Evolutionary conservation across 2,113 vertebrate genomes (phyloP), one percentile per base, ranked within the genome.

Genomic region (Mystacornis crossleyi): DNA sequence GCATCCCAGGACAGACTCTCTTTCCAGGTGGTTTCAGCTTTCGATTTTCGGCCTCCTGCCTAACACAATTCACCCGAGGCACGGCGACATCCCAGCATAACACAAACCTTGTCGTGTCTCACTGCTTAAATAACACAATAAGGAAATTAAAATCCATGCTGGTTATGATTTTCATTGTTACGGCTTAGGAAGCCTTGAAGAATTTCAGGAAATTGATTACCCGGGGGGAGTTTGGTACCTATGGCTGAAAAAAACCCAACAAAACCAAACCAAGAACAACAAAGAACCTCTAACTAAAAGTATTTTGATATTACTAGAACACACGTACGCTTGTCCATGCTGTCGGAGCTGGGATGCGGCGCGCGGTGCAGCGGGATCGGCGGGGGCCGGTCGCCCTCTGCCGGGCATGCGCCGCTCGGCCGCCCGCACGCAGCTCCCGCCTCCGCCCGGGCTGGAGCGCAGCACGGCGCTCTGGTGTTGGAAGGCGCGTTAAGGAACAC

Each of bases 91-190:
- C 90, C 75, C 78, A 79, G 62, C 86, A 67, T 83, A 95, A 81
- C 78, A 58, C 88, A 92, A 86, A 80, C 81, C 78, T 89, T 93
- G 93, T 92, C 94, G 72, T 91, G 81, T 96, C 83, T 91, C 90
- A 85, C 94, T 88, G 90, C 95, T 97, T 93, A 95, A 96, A 96
- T 95, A 97, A 95, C 95, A 91, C 93, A 91, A 92, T 93, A 93
- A 86, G 93, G 94, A 97, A 90, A 95, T 94, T 92, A 96, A 94
- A 91, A 80, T 58, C 17, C 66, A 96, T 80, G 50, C 86, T 72
- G 54, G 40, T 95, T 94, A 82, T 91, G 78, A 88, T 93, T 72
- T 89, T 74, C 82, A 78, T 57, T 89, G 75, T 92, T 93, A 86
- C 1, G 2, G 57, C 40, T 92, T 86, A 91, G 5, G 50, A 78